Percentiles rank a stretch among this genome's conserved stretches.
phyloP scores from a whole-genome alignment of 2,888 invertebrate genomes.

The Pammene fasciana region DNA sequence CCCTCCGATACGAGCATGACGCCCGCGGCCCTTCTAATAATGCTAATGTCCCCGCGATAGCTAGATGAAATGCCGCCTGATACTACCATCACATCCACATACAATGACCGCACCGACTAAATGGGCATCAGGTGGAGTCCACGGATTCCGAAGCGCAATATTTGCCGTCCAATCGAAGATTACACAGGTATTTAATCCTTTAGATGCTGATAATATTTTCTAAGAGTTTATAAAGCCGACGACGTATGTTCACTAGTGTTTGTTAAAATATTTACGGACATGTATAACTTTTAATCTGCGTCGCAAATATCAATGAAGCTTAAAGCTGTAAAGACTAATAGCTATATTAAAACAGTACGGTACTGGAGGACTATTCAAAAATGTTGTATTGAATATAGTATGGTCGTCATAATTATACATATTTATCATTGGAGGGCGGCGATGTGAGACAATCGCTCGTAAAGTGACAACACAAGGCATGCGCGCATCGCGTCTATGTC shows the following conservation, averaged over 20 bases:
- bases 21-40: conserved; percentile 80
- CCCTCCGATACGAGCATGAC: conserved; percentile 76
- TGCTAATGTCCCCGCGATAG: conserved; percentile 78
- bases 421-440: conserved; percentile 48
- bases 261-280: conserved; percentile 10
- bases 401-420: conserved; percentile 55
- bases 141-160: conserved; percentile 63
- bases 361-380: conserved; percentile 41
- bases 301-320: conserved; percentile 38
- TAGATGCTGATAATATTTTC: conserved; percentile 35
- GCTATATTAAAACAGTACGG: conserved; percentile 49
- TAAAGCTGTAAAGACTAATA: conserved; percentile 51
- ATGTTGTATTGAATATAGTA: conserved; percentile 53
- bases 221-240: conserved; percentile 23
- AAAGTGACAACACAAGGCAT: conserved; percentile 61
- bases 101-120: conserved; percentile 71
- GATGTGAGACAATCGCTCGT: conserved; percentile 61
- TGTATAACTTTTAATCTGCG: conserved; percentile 1
- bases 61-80: conserved; percentile 61
- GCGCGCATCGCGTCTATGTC: conserved; percentile 42
- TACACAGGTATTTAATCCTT: conserved; percentile 34
- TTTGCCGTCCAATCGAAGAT: conserved; percentile 61
- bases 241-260: conserved; percentile 8
- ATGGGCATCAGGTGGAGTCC: conserved; percentile 67
- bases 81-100: conserved; percentile 73